Evolutionary conservation across 1,140 invertebrate species (phyloP), one percentile per base, ranked within the genome.

Genomic region (Ephestia elutella): DNA sequence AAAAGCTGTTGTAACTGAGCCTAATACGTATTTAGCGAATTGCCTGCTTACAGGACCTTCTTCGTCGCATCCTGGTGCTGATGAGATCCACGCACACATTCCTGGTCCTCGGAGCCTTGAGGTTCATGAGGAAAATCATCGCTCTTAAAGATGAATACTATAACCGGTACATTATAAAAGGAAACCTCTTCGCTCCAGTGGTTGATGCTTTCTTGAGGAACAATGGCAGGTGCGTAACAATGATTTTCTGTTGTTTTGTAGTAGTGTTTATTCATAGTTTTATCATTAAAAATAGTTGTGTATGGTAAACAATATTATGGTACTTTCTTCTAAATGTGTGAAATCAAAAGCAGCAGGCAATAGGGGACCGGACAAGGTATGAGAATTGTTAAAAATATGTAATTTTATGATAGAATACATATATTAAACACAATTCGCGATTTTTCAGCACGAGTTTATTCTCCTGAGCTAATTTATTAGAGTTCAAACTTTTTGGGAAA

Each of bases 11-110:
- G 3, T 11, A 49, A 50, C 9, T 50, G 10, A 20, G 15, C 18
- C 19, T n/a, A 25, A 50, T 21, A 50, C 10, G 49, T 50, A 20
- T 50, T 44, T 44, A 44, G 38, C 1, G 7, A 15, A 44, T 44
- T 17, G 38, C 38, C 5, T 44, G 38, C 5, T 77, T 83, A 21
- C 62, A 89, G 91, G 97, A 99, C 90, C 91, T 99, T 63, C 91
- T 99, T 55, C 93, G 96, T 81, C 92, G 96, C 87, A 97, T 99
- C 82, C 90, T 99, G 63, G 96, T 99, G 61, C 91, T 99, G 49
- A 97, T 99, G 95, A 97, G 98, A 87, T 99, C 98, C 25, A 96
- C 94, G 77, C 98, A 99, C 89, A 98, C 97, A 72, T 99, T 99
- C 91, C 92, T 99, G 69, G 97, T 98, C 65, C 91, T 99, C 50